A percentile compares a stretch with the other conserved stretches of the same genome.
phyloP scores from a whole-genome alignment of 1,140 invertebrate genomes.

The Euura lappo region DNA sequence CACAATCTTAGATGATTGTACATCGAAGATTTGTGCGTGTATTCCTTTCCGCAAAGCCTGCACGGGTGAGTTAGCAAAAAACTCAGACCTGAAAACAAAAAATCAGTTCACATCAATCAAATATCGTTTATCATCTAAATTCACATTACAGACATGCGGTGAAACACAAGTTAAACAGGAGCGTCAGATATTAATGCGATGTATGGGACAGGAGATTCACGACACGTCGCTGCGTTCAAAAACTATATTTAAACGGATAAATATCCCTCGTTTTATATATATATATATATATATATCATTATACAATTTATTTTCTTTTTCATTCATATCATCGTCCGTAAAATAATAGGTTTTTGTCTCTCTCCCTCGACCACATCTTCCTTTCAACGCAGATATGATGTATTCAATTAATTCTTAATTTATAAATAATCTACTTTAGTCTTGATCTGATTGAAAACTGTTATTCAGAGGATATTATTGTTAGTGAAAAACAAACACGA shows the following conservation, averaged over 20 bases:
- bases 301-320: neutral
- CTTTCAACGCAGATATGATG: neutral
- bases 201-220: neutral
- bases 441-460: no score
- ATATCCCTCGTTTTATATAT: neutral
- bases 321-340: neutral
- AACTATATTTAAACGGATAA: neutral
- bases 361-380: neutral
- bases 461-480: no score
- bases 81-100: constrained; percentile 21
- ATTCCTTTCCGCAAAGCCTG: constrained; percentile 37
- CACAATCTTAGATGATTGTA: constrained; percentile 41
- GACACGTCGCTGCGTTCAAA: neutral
- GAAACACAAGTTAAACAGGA: neutral
- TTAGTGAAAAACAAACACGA: no score
- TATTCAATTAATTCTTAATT: neutral
- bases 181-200: neutral
- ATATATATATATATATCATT: neutral
- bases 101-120: neutral
- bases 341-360: neutral
- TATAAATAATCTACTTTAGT: constrained; percentile 12
- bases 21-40: constrained; percentile 39
- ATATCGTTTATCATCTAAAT: no score
- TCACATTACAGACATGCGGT: neutral
- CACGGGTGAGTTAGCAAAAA: constrained; percentile 33